phyloP scores from a whole-genome alignment of 2,113 vertebrate species.

The Callopanchax toddi region DNA sequence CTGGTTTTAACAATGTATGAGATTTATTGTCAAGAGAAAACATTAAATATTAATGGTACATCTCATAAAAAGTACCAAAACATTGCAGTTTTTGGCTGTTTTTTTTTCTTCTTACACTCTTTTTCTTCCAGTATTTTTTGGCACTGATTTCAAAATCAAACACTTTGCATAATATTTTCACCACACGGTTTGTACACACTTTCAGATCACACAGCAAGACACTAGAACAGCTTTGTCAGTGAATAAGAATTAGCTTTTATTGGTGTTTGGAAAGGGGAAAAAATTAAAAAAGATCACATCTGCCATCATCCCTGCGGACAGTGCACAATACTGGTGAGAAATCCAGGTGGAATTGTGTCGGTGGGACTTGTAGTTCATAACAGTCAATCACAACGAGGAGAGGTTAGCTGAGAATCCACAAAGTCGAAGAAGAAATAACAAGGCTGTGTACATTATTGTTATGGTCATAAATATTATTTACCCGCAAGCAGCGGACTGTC shows the following conservation, averaged over 20 bases:
- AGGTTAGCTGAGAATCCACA: conserved; percentile 71
- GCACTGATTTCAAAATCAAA: neutral
- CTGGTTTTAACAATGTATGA: too few relatives aligned
- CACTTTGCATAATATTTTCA: neutral
- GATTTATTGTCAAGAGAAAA: too few relatives aligned
- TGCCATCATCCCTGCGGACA: conserved; percentile 70
- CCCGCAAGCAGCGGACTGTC: conserved; percentile 66
- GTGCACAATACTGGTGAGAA: conserved; percentile 72
- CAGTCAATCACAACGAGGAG: conserved; percentile 77
- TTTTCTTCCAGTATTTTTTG: too few relatives aligned
- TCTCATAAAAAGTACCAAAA: too few relatives aligned
- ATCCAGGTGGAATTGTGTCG: conserved; percentile 50
- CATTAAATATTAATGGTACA: too few relatives aligned
- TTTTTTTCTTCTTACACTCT: too few relatives aligned
- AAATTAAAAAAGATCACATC: conserved; percentile 70
- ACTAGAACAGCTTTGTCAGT: conserved; percentile 45
- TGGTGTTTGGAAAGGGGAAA: conserved; percentile 64
- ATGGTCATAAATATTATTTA: conserved; percentile 38
- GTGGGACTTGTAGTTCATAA: conserved; percentile 74
- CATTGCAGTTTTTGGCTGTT: too few relatives aligned
- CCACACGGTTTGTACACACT: neutral
- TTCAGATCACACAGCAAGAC: conserved; percentile 45
- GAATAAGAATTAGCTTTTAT: conserved; percentile 79
- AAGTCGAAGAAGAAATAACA: conserved; percentile 63
- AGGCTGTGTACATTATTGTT: conserved; percentile 64